phyloP scores from a whole-genome alignment of 64 coral and sea anemone species.

The Platygyra sinensis region DNA sequence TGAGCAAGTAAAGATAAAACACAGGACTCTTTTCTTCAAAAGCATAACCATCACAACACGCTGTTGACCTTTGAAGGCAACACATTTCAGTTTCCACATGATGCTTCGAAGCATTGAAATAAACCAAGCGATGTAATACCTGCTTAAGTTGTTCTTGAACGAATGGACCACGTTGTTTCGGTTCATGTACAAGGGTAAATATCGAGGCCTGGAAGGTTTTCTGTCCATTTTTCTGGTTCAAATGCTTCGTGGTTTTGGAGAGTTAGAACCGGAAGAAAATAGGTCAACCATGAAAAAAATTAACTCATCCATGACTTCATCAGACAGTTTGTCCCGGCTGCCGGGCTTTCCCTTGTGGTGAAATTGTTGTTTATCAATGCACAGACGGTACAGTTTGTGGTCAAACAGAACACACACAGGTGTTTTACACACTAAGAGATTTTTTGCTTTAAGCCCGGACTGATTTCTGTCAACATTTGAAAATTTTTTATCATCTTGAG shows the following conservation, averaged over 20 bases:
- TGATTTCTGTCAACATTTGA: no score
- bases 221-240: neutral
- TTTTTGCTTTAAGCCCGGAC: no score
- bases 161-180: neutral
- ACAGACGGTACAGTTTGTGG: no score
- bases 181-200: neutral
- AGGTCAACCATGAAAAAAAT: neutral
- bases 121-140: constrained; percentile 38
- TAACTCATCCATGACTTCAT: constrained; percentile 11
- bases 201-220: neutral
- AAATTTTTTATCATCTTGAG: no score
- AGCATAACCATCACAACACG: neutral
- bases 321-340: neutral
- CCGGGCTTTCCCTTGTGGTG: neutral
- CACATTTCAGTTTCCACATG: neutral
- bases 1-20: neutral
- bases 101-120: neutral
- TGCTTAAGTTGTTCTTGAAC: neutral
- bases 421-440: no score
- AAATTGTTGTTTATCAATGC: neutral
- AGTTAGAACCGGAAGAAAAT: neutral
- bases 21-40: neutral
- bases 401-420: no score
- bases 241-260: neutral
- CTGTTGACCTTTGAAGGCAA: neutral